These are phyloP conservation scores for Ladona fulva DNA, from an alignment of 1,140 invertebrate species.

Conservation along the genomic window DNA sequence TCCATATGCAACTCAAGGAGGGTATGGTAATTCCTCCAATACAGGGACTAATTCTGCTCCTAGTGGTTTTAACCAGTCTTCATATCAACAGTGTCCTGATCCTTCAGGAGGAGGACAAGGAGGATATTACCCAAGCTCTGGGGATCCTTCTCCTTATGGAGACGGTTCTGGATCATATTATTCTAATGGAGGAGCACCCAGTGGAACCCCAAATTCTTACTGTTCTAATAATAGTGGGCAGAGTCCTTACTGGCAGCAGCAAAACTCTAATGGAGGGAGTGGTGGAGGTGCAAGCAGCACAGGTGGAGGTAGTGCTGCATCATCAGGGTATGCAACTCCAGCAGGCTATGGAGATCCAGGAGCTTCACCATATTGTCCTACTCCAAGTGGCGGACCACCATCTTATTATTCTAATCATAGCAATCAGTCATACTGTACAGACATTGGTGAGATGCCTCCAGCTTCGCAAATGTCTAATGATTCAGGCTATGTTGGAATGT, in stretches of 20 bases:
- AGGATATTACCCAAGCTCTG: neutral
- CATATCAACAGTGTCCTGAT: neutral
- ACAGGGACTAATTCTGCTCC: neutral
- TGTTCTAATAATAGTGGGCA: neutral
- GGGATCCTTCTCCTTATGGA: neutral
- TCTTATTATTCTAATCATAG: neutral
- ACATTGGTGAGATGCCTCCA: neutral
- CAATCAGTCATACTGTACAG: neutral
- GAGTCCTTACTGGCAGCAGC: neutral
- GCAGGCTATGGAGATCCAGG: neutral
- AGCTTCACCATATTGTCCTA: neutral
- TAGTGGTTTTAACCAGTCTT: neutral
- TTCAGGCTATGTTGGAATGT: neutral
- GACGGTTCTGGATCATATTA: neutral
- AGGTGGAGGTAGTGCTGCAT: neutral
- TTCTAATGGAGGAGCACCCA: neutral
- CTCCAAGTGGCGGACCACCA: neutral
- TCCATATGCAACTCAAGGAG: neutral
- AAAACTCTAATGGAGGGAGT: neutral
- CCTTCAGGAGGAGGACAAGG: neutral
- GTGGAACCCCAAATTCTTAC: neutral
- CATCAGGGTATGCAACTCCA: neutral
- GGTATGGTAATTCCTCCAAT: neutral
- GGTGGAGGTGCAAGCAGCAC: neutral
- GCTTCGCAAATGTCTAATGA: neutral